Base-by-base conservation (phyloP, 1,140 invertebrate genomes). In the Cataglyphis hispanica region DNA sequence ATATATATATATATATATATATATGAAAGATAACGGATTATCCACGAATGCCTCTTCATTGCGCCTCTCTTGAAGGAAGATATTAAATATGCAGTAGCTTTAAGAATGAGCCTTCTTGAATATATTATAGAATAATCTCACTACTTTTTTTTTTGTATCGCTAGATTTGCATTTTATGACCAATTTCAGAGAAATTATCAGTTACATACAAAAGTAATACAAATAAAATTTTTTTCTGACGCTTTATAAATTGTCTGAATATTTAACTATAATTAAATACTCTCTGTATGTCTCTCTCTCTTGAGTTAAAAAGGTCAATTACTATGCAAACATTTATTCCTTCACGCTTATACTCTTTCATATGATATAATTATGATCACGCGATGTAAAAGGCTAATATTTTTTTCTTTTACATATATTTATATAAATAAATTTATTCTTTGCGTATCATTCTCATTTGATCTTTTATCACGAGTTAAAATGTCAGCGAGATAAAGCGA, bases 261-360 rank as follows among this genome's bases (percentile, higher is more conserved):
- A 60, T 60, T 75, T 58, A 74, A 58, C 25, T 75, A 2, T 13
- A 40, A 75, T 31, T 31, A 31, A 31, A 31, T 31, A 31, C 4
- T 31, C 31, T 31, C 31, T 31, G 2, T 31, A 2, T 31, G 2
- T 3, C 31, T 3, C 31, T 31, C n/a, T 27, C 22, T 75, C 34
- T 22, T 16, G 53, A 22, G n/a, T 60, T 75, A 75, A 75, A 40
- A 40, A 31, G 53, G 22, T 75, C 53, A 75, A 75, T 75, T 60
- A 60, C 72, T 60, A 11, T 22, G 7, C 50, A 53, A 53, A 56
- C 50, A 1, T 75, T 74, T 75, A 22, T 74, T 25, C n/a, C 22
- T 53, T 37, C 34, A 58, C 5, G n/a, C 34, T 22, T 31, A 40
- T 60, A 40, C 6, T 13, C 37, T 75, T 74, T 25, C 34, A 10